Evolutionary conservation across 2,113 vertebrate species (phyloP).

Genomic region (Cynoglossus semilaevis): DNA sequence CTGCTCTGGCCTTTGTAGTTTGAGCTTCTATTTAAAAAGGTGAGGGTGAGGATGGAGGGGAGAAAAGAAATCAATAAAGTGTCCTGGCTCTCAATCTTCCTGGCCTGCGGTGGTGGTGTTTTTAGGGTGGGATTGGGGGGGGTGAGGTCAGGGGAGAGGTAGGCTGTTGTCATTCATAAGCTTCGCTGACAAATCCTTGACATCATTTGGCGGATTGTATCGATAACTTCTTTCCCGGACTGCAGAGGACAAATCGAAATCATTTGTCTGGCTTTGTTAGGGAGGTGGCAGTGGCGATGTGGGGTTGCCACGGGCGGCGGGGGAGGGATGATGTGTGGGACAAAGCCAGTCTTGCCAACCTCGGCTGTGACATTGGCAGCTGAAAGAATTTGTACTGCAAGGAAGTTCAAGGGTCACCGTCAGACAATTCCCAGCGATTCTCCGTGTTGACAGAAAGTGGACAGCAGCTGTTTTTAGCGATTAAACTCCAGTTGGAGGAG

Average conservation of each 20-base stretch:
- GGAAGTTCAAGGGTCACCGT: constrained; percentile 87
- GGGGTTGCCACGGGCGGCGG: constrained; percentile 29
- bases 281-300: constrained; percentile 42
- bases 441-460: constrained; percentile 75
- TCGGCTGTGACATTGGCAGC: constrained; percentile 83
- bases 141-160: constrained; percentile 34
- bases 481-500: neutral
- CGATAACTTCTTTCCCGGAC: constrained; percentile 89
- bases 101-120: constrained; percentile 81
- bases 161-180: constrained; percentile 93
- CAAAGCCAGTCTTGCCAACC: constrained; percentile 80
- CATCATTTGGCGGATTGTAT: constrained; percentile 94
- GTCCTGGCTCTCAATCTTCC: constrained; percentile 95
- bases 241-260: constrained; percentile 96
- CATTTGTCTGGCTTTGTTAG: constrained; percentile 92
- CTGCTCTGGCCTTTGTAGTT: constrained; percentile 90
- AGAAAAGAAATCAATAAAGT: constrained; percentile 91
- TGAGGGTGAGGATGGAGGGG: constrained; percentile 72
- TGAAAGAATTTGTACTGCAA: constrained; percentile 84
- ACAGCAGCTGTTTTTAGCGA: constrained; percentile 77
- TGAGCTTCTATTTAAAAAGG: constrained; percentile 93
- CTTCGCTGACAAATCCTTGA: constrained; percentile 96
- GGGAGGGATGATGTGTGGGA: constrained; percentile 66
- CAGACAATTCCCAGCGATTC: constrained; percentile 77
- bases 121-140: constrained; percentile 56